These are phyloP conservation scores for Montipora cactus DNA, from an alignment of 64 coral and sea anemone genomes.

Conservation along the genomic window DNA sequence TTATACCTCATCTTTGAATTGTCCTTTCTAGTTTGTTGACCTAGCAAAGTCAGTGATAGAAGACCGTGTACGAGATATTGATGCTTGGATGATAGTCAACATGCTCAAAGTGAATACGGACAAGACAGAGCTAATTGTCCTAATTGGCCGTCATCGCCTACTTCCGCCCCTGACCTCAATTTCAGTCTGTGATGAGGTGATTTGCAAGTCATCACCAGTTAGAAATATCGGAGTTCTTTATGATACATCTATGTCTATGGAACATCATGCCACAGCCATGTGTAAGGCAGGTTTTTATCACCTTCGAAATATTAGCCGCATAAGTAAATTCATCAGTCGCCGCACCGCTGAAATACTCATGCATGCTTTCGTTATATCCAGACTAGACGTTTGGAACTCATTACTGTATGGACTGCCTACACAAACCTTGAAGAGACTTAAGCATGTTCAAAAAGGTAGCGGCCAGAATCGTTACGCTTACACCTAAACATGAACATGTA, in stretches of 20 bases:
- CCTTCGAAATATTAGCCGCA: neutral
- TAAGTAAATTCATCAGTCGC: conserved; percentile 3
- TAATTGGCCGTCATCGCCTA: neutral
- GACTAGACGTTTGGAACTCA: neutral
- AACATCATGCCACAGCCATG: too few species aligned
- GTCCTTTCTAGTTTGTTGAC: too few species aligned
- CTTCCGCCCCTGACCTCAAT: neutral
- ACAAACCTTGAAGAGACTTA: too few species aligned
- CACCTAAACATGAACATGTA: too few species aligned
- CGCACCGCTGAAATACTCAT: neutral
- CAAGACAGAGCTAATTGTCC: neutral
- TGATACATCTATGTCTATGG: neutral
- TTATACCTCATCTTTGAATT: too few species aligned
- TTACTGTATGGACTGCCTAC: too few species aligned
- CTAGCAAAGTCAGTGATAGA: too few species aligned
- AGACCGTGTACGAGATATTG: too few species aligned
- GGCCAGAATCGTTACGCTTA: too few species aligned
- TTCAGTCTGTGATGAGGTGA: neutral
- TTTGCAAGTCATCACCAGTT: neutral
- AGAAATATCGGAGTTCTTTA: too few species aligned
- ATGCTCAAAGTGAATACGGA: neutral
- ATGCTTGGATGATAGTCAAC: neutral
- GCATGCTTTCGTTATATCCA: neutral
- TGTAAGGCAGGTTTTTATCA: neutral
- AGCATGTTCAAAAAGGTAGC: too few species aligned